These are phyloP conservation scores for Mycalesis mineus DNA, from an alignment of 2,888 invertebrate genomes.

Conservation along the genomic window DNA sequence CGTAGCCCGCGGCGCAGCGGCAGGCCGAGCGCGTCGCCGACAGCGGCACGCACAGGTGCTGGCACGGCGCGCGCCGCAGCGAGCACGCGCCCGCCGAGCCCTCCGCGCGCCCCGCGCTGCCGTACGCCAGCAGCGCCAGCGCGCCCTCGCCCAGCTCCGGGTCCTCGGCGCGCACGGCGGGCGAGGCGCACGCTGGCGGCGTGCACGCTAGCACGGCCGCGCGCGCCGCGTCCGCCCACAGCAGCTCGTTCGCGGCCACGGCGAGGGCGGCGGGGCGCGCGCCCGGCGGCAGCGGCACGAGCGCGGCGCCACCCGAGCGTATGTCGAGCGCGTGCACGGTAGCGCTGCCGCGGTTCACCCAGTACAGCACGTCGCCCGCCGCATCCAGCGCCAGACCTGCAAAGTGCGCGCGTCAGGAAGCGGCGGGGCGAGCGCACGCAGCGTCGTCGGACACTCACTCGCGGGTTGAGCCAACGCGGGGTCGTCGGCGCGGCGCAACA, in stretches of 20 bases:
- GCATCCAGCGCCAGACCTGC: constrained; percentile 81
- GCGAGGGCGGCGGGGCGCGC: constrained; percentile 81
- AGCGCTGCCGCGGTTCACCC: constrained; percentile 66
- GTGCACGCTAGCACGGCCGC: constrained; percentile 77
- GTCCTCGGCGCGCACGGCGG: constrained; percentile 73
- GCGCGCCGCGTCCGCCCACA: constrained; percentile 82
- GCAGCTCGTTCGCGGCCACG: constrained; percentile 80
- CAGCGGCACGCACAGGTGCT: constrained; percentile 68
- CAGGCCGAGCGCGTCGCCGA: constrained; percentile 82
- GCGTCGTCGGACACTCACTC: constrained; percentile 32
- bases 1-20: constrained; percentile 85
- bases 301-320: constrained; percentile 28
- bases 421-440: not conserved
- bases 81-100: constrained; percentile 67
- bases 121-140: constrained; percentile 83
- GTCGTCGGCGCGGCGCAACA: constrained; percentile 40
- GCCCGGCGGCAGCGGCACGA: constrained; percentile 42
- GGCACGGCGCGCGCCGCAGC: constrained; percentile 75
- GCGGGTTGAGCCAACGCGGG: constrained; percentile 50
- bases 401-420: not conserved
- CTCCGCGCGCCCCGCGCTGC: constrained; percentile 82
- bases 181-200: constrained; percentile 68
- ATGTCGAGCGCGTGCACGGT: constrained; percentile 81
- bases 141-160: constrained; percentile 76
- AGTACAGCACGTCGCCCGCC: constrained; percentile 81